These are phyloP conservation scores for Brevipalpus yothersi DNA, from an alignment of 1,140 invertebrate species.

Conservation along the genomic window DNA sequence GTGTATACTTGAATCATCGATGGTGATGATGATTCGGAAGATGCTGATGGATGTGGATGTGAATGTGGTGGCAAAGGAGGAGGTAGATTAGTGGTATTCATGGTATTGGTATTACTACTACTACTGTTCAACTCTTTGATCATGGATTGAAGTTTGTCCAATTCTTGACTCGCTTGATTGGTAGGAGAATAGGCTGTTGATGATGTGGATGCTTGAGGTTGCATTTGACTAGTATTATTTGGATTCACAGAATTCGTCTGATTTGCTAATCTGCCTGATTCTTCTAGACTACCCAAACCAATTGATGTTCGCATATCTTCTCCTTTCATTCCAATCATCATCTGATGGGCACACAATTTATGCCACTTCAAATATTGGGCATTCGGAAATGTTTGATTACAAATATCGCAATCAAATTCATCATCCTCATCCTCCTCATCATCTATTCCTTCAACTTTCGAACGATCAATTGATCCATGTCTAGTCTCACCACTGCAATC, in stretches of 20 bases:
- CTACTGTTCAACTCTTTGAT: conserved; percentile 34
- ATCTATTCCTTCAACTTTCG: no score
- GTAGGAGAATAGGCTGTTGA: neutral
- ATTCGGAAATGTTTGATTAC: conserved; percentile 29
- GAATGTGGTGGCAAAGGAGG: no score
- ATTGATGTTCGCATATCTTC: conserved; percentile 5
- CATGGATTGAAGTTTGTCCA: conserved; percentile 72
- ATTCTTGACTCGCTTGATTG: conserved; percentile 29
- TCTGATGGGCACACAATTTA: conserved; percentile 23
- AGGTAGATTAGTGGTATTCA: no score
- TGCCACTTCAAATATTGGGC: conserved; percentile 27
- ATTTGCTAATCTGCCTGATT: no score
- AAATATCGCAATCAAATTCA: conserved; percentile 27
- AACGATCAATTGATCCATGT: no score
- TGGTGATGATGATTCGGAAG: neutral
- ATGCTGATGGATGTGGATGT: neutral
- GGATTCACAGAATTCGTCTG: neutral
- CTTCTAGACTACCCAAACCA: neutral
- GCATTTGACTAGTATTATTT: conserved; percentile 1
- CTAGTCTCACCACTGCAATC: no score
- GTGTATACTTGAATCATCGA: conserved; percentile 11
- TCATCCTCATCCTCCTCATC: neutral
- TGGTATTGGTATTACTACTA: no score
- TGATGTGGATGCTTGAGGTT: neutral
- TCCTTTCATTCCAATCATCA: conserved; percentile 14